These are phyloP conservation scores for Zaprionus kolodkinae DNA, from an alignment of 1,140 invertebrate species.

Conservation along the genomic window DNA sequence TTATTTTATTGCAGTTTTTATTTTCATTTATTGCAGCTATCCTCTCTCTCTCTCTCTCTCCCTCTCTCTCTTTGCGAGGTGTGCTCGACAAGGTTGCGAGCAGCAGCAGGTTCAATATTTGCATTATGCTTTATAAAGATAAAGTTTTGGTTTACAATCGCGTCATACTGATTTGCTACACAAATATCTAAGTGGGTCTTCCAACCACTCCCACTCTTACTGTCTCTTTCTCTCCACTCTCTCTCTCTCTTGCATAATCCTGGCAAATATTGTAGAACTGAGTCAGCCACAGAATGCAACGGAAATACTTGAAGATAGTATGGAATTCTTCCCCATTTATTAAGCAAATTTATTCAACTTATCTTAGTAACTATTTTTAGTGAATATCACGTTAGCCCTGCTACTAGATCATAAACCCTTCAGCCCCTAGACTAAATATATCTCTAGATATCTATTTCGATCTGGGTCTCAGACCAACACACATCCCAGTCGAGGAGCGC, in stretches of 20 bases:
- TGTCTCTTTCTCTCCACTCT: neutral
- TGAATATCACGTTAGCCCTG: neutral
- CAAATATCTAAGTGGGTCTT: conserved; percentile 36
- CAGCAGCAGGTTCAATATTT: conserved; percentile 42
- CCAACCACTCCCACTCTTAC: neutral
- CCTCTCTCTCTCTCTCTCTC: neutral
- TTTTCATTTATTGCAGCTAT: conserved; percentile 25
- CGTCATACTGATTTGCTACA: conserved; percentile 42
- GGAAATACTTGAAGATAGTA: neutral
- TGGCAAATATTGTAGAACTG: conserved; percentile 58
- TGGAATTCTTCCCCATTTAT: neutral
- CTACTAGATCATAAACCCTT: neutral
- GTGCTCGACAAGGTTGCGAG: neutral
- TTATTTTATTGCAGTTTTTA: conserved; percentile 23
- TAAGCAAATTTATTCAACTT: neutral
- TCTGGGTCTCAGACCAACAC: conserved; percentile 52
- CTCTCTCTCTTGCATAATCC: conserved; percentile 31
- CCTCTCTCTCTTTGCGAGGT: too few relatives aligned
- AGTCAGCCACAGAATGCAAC: conserved; percentile 35
- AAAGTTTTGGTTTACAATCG: conserved; percentile 32
- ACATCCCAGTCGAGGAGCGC: conserved; percentile 55
- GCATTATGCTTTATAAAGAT: conserved; percentile 47
- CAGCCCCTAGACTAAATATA: neutral
- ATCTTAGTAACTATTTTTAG: neutral
- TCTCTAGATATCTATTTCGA: too few relatives aligned